Conservation (phyloP, 2,797 vertebrate species). For the Pipistrellus pipistrellus region DNA sequence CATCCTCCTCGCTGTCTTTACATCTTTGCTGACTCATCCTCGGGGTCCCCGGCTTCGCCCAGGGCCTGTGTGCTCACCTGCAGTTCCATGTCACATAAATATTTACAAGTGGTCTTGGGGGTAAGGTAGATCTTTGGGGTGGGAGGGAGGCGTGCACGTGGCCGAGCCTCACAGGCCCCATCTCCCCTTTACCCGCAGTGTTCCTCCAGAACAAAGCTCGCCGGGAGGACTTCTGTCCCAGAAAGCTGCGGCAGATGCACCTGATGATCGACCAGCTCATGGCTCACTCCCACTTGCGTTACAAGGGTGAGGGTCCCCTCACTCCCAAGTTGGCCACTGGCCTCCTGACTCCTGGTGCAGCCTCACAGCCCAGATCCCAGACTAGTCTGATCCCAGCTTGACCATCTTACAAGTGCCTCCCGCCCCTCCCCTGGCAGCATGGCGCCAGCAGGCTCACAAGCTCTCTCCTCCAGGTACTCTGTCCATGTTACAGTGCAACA, state of each 20-base stretch:
- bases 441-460: background rate
- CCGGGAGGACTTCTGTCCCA: slow-evolving; percentile 94
- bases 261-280: slow-evolving; percentile 93
- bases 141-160: accelerated
- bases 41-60: background rate
- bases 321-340: accelerated
- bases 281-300: slow-evolving; percentile 95
- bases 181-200: slow-evolving; percentile 78
- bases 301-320: slow-evolving; percentile 89
- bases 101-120: background rate
- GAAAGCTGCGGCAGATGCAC: slow-evolving; percentile 94
- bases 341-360: background rate
- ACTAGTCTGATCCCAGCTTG: background rate
- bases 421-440: accelerated
- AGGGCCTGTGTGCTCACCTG: background rate
- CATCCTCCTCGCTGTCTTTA: background rate
- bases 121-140: background rate
- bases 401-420: background rate
- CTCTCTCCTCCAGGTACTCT: slow-evolving; percentile 89
- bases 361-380: background rate
- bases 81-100: accelerated
- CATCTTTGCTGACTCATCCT: background rate
- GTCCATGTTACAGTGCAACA: slow-evolving; percentile 95
- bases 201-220: slow-evolving; percentile 96
- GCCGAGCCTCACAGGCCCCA: accelerated